Base-by-base conservation (phyloP, 2,888 invertebrate species). In the Eupithecia vulgata region DNA sequence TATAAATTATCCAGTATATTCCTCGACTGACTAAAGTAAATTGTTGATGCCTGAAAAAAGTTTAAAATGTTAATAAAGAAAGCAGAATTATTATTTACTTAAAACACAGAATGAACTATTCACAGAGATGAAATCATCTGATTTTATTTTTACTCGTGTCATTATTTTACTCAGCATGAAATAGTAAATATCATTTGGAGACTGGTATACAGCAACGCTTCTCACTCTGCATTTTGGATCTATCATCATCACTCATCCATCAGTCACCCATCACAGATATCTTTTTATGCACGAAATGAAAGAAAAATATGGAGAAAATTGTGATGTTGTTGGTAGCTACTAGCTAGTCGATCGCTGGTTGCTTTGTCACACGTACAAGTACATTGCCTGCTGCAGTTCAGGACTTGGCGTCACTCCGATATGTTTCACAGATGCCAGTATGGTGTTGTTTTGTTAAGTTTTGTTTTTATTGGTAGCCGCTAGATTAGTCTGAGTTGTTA, bases 401-500 rank as follows among this genome's bases (percentile, higher is more conserved):
- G 73, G 71, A 30, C 37, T 59, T 71, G 81, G 81, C 81, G 79
- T 82, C 81, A 66, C 70, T 79, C 79, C 66, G 75, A 80, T 81
- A 81, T 81, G 82, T 82, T 82, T 71, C 68, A 71, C 74, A 68
- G 80, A 79, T 78, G 80, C 80, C 80, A 71, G 70, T 40, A 30
- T 71, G 45, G 68, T 68, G 65, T 76, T 68, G 73, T 72, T 72
- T 72, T 48, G 74, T 77, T 76, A 76, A 69, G 77, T 76, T 75
- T 70, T 61, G 71, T 69, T 61, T 48, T 40, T 61, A 62, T 65
- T 66, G 68, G 64, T 76, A 76, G 79, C 75, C 75, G 77, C 75
- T 77, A 77, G 78, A 52, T 67, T 76, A 76, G 72, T 45, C 61
- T 71, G 72, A 34, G 45, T 76, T 62, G 78, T 78, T 78, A 76